A percentile compares a stretch with the other conserved stretches of the same genome.
These are phyloP conservation scores for Cryptosula pallasiana DNA, from an alignment of 2,888 invertebrate species.

Conservation along the genomic window DNA sequence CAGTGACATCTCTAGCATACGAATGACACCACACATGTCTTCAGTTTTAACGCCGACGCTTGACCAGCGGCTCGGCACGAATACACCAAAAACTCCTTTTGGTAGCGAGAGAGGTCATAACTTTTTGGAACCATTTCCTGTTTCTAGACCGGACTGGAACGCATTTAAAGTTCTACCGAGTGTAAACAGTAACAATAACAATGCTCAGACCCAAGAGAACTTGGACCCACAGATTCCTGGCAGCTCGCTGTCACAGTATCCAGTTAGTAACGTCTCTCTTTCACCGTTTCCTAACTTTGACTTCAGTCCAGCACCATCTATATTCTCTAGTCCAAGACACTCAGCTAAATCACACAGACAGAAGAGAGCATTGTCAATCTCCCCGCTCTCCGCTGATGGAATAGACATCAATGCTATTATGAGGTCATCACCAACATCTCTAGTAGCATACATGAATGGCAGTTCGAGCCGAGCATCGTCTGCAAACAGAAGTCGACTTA, in stretches of 20 bases:
- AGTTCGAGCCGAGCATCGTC: conserved; percentile 24
- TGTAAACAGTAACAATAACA: conserved; percentile 27
- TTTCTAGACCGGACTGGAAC: conserved; percentile 35
- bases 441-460: conserved; percentile 41
- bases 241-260: conserved; percentile 36
- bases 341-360: conserved; percentile 40
- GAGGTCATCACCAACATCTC: conserved; percentile 53
- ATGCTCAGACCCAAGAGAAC: not conserved
- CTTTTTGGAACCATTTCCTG: conserved; percentile 40
- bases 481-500: conserved; percentile 8
- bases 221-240: conserved; percentile 29
- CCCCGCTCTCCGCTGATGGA: conserved; percentile 44
- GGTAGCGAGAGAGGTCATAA: conserved; percentile 33
- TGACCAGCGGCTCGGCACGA: conserved; percentile 31
- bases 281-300: conserved; percentile 40
- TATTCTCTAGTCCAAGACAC: conserved; percentile 44
- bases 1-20: conserved; percentile 43
- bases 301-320: conserved; percentile 39
- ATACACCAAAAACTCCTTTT: conserved; percentile 33
- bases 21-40: conserved; percentile 30
- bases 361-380: conserved; percentile 47
- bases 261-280: conserved; percentile 36
- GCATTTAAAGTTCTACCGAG: conserved; percentile 39
- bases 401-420: conserved; percentile 53
- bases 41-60: conserved; percentile 34